A percentile compares a stretch with the other conserved stretches of the same genome.
Evolutionary conservation across 2,113 vertebrate genomes (phyloP).

Genomic region (Halcyon malimbica): DNA sequence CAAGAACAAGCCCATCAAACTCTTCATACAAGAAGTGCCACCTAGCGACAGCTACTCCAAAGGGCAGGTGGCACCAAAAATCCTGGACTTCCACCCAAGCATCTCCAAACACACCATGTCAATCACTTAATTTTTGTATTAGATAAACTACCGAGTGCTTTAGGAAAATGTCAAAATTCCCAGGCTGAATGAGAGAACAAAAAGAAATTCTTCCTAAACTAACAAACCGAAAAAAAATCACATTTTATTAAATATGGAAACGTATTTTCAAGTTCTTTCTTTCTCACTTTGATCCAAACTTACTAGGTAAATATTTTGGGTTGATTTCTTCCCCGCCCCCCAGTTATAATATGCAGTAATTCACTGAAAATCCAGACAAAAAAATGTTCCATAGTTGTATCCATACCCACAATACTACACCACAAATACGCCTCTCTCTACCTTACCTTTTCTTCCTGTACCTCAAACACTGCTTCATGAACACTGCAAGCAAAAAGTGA

Average conservation of each 20-base stretch:
- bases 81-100: accelerated
- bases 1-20: neutral
- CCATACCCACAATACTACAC: neutral
- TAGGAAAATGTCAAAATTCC: neutral
- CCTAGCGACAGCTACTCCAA: neutral
- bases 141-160: neutral
- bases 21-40: neutral
- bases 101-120: neutral
- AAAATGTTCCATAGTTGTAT: neutral
- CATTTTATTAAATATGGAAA: neutral
- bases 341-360: neutral
- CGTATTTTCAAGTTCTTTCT: neutral
- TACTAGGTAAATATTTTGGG: neutral
- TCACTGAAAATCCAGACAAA: neutral
- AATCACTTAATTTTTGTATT: neutral
- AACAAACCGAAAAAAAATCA: neutral
- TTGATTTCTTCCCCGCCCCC: neutral
- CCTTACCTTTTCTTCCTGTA: constrained; percentile 86
- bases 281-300: neutral
- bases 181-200: neutral
- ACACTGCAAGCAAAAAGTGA: constrained; percentile 91
- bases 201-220: neutral
- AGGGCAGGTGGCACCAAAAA: neutral
- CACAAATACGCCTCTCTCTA: neutral
- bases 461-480: constrained; percentile 87